Evolutionary conservation across 2,888 invertebrate genomes (phyloP).

Genomic region (Tenodera sinensis): DNA sequence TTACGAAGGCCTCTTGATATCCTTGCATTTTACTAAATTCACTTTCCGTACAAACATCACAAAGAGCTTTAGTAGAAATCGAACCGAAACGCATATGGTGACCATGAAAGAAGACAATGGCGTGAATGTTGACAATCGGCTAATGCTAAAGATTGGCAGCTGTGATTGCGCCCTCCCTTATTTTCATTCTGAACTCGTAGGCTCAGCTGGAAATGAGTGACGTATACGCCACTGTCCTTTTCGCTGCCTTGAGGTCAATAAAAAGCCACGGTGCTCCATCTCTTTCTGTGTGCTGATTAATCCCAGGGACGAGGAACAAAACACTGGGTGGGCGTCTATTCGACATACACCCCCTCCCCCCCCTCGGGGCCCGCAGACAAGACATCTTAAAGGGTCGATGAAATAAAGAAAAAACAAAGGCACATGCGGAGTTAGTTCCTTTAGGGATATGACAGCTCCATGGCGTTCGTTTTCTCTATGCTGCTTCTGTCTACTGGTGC

Average conservation of each 20-base stretch:
- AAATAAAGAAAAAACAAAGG: background rate
- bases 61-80: no score
- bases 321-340: background rate
- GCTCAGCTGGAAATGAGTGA: background rate
- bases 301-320: background rate
- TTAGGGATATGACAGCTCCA: background rate
- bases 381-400: background rate
- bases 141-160: no score
- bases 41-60: no score
- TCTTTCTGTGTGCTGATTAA: background rate
- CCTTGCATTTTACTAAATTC: no score
- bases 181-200: no score
- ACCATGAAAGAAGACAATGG: no score
- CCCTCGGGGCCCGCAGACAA: background rate
- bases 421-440: background rate
- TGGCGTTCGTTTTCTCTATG: background rate
- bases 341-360: background rate
- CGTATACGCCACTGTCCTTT: background rate
- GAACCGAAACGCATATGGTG: no score
- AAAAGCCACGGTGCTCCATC: background rate
- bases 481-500: background rate
- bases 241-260: background rate
- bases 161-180: no score
- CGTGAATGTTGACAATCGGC: no score
- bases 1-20: no score